These are phyloP conservation scores for Hipparchia semele DNA, from an alignment of 2,888 invertebrate genomes.

Conservation along the genomic window DNA sequence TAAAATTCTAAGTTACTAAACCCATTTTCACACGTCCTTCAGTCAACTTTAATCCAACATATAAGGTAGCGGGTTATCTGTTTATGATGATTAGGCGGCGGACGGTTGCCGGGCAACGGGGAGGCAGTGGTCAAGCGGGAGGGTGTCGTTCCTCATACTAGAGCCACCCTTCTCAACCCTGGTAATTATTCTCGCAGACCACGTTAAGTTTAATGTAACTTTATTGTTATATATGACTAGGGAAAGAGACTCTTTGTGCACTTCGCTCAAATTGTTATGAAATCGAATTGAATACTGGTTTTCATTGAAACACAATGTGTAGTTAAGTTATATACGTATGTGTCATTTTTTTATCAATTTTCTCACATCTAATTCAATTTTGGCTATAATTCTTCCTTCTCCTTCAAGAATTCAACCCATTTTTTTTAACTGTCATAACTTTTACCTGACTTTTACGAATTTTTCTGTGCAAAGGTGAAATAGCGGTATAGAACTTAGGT, in stretches of 20 bases:
- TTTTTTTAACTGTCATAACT: too few relatives aligned
- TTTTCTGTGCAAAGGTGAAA: too few relatives aligned
- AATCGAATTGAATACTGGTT: not conserved
- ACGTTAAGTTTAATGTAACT: slow-evolving; percentile 72
- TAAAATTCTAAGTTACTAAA: not conserved
- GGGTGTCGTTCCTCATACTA: slow-evolving; percentile 72
- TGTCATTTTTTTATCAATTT: not conserved
- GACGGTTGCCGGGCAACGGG: slow-evolving; percentile 76
- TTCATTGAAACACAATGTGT: not conserved
- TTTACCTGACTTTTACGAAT: too few relatives aligned
- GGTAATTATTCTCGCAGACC: slow-evolving; percentile 74
- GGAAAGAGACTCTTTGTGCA: slow-evolving; percentile 5
- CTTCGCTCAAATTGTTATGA: not conserved
- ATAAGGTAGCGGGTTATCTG: slow-evolving; percentile 57
- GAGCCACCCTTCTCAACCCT: slow-evolving; percentile 60
- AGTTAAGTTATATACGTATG: not conserved
- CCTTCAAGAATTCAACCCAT: too few relatives aligned
- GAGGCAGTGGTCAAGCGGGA: slow-evolving; percentile 68
- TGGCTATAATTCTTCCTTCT: too few relatives aligned
- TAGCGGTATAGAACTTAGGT: too few relatives aligned
- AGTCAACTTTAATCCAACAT: slow-evolving; percentile 24
- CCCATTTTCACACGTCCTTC: slow-evolving; percentile 12
- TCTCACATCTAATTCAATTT: not conserved
- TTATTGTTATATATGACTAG: slow-evolving; percentile 42
- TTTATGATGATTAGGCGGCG: slow-evolving; percentile 81